Conservation (phyloP, 2,113 vertebrate species). For the Hyaena hyaena region DNA sequence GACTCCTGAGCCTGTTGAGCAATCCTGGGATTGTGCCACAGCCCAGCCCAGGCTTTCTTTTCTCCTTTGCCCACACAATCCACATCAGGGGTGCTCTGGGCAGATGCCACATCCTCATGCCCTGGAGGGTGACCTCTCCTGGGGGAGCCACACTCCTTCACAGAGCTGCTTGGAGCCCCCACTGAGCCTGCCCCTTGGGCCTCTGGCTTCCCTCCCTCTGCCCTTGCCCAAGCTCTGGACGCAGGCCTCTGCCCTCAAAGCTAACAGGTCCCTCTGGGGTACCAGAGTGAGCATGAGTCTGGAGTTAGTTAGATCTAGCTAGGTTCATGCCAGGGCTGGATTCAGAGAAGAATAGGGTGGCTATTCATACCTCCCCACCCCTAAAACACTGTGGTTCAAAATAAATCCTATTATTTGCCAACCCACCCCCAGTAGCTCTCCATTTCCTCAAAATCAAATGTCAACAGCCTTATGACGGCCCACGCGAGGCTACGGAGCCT, state of each 20-base stretch:
- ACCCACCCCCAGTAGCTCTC: not conserved
- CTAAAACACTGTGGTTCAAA: not conserved
- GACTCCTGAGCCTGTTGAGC: not conserved
- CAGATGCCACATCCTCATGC: fast-evolving
- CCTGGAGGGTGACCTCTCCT: fast-evolving
- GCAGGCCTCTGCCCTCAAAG: not conserved
- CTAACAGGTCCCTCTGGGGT: not conserved
- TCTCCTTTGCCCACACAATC: not conserved
- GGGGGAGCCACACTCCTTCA: not conserved
- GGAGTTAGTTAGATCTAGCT: not conserved
- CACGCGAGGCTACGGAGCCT: fast-evolving
- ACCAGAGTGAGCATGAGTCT: not conserved
- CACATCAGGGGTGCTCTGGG: fast-evolving
- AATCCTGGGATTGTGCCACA: not conserved
- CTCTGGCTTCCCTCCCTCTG: not conserved
- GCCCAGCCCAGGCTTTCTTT: too few relatives aligned
- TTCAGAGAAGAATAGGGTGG: not conserved
- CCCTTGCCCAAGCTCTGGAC: fast-evolving
- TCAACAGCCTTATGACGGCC: not conserved
- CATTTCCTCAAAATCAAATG: not conserved
- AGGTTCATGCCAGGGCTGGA: not conserved
- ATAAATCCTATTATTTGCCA: not conserved
- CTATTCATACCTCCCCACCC: fast-evolving
- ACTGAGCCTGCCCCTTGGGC: fast-evolving
- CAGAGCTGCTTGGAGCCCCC: not conserved